Base-by-base conservation (phyloP, 35 echinoderm and acorn worm species). In the Ophiothrix spiculata region DNA sequence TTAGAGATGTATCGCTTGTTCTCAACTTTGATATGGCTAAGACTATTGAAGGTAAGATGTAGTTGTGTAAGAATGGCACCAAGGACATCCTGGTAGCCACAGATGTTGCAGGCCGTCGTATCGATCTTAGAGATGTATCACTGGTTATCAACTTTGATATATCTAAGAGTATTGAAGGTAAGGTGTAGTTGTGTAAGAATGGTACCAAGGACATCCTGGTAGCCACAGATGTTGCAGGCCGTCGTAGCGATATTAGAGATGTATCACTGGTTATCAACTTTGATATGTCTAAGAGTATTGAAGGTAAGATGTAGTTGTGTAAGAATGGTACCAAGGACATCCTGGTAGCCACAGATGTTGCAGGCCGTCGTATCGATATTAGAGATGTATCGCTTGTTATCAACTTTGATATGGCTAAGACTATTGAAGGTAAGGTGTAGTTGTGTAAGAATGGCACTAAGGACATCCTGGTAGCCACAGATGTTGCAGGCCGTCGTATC, bases 21-120 rank as follows among this genome's bases (percentile, higher is more conserved):
- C 86, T 99, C 77, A 99, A 94, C 96, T 99, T 94, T 92, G 95
- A 99, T 77, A 99, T 99, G 96, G 96, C 96, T 37, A 99, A 94
- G 64, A 86, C 69, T 56, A 91, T 94, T 90, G 96, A 99, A 91
- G 90, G 96, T 94, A 80, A 84, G 85, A 86, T n/a, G 77, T n/a
- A n/a, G n/a, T n/a, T n/a, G n/a, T n/a, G n/a, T n/a, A n/a, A n/a
- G n/a, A n/a, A n/a, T n/a, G n/a, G n/a, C n/a, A n/a, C n/a, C n/a
- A n/a, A n/a, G n/a, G n/a, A n/a, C n/a, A n/a, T n/a, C n/a, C n/a
- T n/a, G n/a, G n/a, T n/a, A n/a, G n/a, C n/a, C n/a, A n/a, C n/a
- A n/a, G n/a, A n/a, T n/a, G n/a, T n/a, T n/a, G n/a, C n/a, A n/a
- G n/a, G n/a, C n/a, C n/a, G n/a, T n/a, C n/a, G n/a, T n/a, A n/a